phyloP scores from a whole-genome alignment of 2,113 vertebrate genomes.

The Cyphomyrus plagiostoma region DNA sequence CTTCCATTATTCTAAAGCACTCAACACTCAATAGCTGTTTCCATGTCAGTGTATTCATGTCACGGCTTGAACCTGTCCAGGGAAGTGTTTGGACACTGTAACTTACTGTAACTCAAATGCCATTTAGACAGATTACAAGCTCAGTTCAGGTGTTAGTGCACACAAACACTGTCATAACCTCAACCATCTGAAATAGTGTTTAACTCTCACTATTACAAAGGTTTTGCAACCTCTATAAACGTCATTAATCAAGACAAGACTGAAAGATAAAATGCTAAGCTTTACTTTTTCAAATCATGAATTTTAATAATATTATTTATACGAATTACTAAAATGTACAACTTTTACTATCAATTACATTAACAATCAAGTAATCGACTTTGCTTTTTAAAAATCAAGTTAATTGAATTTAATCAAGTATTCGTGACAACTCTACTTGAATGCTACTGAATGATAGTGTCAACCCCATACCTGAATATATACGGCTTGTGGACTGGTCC shows the following conservation, averaged over 20 bases:
- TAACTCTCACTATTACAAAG: neutral
- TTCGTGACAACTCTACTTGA: no score
- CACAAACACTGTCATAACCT: neutral
- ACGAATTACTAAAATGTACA: no score
- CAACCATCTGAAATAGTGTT: neutral
- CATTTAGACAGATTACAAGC: neutral
- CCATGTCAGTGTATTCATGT: neutral
- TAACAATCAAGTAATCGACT: no score
- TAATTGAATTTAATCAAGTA: no score
- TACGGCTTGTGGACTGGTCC: no score
- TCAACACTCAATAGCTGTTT: conserved; percentile 46
- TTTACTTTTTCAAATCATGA: neutral
- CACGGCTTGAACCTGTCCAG: neutral
- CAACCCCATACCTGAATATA: no score
- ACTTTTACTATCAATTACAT: no score
- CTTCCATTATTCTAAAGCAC: conserved; percentile 37
- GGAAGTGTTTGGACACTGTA: neutral
- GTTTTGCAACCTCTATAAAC: neutral
- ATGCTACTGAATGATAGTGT: no score
- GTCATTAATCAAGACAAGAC: neutral
- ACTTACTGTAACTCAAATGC: neutral
- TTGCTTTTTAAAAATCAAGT: no score
- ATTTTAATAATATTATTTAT: no score
- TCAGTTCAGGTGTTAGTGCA: neutral
- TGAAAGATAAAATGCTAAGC: neutral